These are phyloP conservation scores for Pinna nobilis DNA, from an alignment of 1,140 invertebrate species.

Conservation along the genomic window DNA sequence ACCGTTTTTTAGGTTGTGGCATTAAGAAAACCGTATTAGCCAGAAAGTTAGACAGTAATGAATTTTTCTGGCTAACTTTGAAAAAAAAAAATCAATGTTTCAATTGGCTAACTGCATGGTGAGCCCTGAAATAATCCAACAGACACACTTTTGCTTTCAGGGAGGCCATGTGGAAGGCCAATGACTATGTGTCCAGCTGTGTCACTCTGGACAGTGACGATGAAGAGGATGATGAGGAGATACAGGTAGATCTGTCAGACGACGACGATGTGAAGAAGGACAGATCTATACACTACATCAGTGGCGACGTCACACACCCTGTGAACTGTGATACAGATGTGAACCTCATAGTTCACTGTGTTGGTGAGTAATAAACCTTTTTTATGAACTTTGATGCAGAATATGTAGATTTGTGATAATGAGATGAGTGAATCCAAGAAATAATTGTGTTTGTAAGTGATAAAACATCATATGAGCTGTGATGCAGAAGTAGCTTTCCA, in stretches of 20 bases:
- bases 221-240: conserved; percentile 55
- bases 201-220: conserved; percentile 57
- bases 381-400: not conserved
- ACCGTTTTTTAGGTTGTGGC: no score
- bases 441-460: no score
- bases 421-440: no score
- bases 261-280: conserved; percentile 50
- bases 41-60: no score
- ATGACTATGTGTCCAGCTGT: conserved; percentile 64
- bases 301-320: conserved; percentile 72
- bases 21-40: no score
- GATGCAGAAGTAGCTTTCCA: no score
- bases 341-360: conserved; percentile 70
- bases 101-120: no score
- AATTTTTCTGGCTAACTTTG: not conserved
- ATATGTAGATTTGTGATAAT: not conserved
- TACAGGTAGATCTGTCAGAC: conserved; percentile 34
- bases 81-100: not conserved
- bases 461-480: no score
- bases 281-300: conserved; percentile 66
- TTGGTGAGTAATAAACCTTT: conserved; percentile 53
- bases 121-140: no score
- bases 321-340: conserved; percentile 44
- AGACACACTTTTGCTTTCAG: conserved; percentile 54
- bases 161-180: conserved; percentile 66